phyloP scores from a whole-genome alignment of 2,888 invertebrate genomes.

The Metalampra italica region DNA sequence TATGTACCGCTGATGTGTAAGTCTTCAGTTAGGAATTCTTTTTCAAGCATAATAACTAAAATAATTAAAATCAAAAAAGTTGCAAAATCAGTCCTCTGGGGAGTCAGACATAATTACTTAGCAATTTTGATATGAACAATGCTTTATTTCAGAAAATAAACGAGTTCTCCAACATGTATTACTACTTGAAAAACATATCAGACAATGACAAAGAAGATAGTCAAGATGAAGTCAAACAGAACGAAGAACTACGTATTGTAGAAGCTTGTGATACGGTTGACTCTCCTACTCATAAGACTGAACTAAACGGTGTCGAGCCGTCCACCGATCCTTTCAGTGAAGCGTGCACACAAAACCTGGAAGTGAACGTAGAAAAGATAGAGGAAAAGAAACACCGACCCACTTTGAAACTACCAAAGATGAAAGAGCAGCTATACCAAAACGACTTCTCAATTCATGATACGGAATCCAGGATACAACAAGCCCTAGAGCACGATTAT shows the following conservation, averaged over 20 bases:
- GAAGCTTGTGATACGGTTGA: conserved; percentile 65
- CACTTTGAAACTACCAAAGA: conserved; percentile 56
- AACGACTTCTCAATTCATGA: conserved; percentile 60
- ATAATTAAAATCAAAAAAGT: no score
- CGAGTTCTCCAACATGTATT: conserved; percentile 91
- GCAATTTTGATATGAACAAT: no score
- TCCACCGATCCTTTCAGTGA: conserved; percentile 68
- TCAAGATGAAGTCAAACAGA: conserved; percentile 63
- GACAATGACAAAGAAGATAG: conserved; percentile 76
- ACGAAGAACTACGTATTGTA: conserved; percentile 61
- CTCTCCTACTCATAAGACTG: conserved; percentile 37
- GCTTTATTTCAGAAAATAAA: conserved; percentile 85
- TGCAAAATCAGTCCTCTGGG: no score
- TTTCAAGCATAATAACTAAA: no score
- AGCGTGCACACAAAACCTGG: conserved; percentile 65
- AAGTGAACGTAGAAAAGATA: conserved; percentile 40
- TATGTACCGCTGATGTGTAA: no score
- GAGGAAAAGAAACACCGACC: conserved; percentile 67
- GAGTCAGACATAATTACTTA: no score
- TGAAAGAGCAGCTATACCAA: conserved; percentile 70
- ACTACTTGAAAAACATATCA: conserved; percentile 89
- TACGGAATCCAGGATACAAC: conserved; percentile 59
- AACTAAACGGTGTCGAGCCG: conserved; percentile 24
- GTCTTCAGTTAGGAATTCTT: no score
- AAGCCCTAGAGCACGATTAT: conserved; percentile 77